Evolutionary conservation across 2,113 vertebrate species (phyloP).

Genomic region (Nannobrachium achirus): DNA sequence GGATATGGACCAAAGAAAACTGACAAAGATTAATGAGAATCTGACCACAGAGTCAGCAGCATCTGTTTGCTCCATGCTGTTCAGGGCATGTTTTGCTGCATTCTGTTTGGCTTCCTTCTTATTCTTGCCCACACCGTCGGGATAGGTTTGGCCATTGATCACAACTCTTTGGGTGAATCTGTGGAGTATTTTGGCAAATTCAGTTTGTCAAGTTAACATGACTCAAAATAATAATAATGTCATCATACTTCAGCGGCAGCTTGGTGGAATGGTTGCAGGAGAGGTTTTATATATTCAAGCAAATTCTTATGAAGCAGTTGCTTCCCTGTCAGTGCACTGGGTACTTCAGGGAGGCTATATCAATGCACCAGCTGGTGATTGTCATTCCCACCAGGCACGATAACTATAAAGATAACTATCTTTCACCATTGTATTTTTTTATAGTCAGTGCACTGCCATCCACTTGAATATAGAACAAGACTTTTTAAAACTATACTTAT

Average conservation of each 20-base stretch:
- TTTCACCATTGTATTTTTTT: no score
- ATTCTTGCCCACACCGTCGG: constrained; percentile 62
- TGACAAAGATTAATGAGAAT: not conserved
- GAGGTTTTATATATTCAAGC: not conserved
- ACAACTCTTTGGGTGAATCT: constrained; percentile 69
- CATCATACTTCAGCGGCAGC: not conserved
- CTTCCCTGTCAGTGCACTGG: no score
- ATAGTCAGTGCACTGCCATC: no score
- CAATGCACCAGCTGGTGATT: no score
- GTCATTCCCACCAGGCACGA: no score
- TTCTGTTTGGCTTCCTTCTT: constrained; percentile 77
- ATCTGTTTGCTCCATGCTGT: not conserved
- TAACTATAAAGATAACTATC: no score
- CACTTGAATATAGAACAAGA: no score
- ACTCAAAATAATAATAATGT: not conserved
- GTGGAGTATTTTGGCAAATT: not conserved
- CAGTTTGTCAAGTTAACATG: not conserved
- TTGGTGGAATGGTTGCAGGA: not conserved
- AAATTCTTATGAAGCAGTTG: no score
- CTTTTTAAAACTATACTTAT: no score
- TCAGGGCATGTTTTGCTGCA: constrained; percentile 71
- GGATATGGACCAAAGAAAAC: not conserved
- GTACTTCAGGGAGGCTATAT: not conserved
- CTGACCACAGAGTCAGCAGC: constrained; percentile 31
- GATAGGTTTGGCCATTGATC: constrained; percentile 53